A percentile compares a stretch with the other conserved stretches of the same genome.
Evolutionary conservation across 2,113 vertebrate species (phyloP).

Genomic region (Phyllopteryx taeniolatus): DNA sequence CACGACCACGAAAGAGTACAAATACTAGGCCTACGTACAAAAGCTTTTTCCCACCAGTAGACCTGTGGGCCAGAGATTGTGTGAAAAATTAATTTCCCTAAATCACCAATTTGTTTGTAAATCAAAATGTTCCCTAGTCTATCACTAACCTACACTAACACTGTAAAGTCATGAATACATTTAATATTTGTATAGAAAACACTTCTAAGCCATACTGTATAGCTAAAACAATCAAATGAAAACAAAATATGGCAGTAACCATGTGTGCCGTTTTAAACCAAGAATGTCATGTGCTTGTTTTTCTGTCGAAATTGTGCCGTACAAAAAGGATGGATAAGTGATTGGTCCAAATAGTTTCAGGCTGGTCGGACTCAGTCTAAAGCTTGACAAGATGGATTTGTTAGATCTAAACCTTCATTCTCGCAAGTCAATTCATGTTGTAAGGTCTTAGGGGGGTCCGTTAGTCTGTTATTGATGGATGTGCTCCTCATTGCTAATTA

Average conservation of each 20-base stretch:
- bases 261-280: background rate
- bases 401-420: background rate
- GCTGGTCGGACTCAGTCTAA: background rate
- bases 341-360: background rate
- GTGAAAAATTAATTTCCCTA: background rate
- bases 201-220: too few relatives aligned
- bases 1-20: background rate
- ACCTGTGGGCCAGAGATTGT: background rate
- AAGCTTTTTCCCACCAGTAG: background rate
- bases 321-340: background rate
- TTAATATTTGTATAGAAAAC: too few relatives aligned
- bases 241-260: too few relatives aligned
- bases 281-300: background rate
- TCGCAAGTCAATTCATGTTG: background rate
- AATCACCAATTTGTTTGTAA: background rate
- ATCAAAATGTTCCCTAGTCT: too few relatives aligned
- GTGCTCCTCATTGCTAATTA: background rate
- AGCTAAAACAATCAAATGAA: too few relatives aligned
- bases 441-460: too few relatives aligned
- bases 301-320: background rate
- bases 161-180: too few relatives aligned
- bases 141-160: too few relatives aligned
- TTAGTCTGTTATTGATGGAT: background rate
- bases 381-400: background rate
- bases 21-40: background rate